Percentiles rank a stretch among this genome's conserved stretches.
Evolutionary conservation across 2,797 vertebrate genomes (phyloP).

Genomic region (Capromys pilorides): DNA sequence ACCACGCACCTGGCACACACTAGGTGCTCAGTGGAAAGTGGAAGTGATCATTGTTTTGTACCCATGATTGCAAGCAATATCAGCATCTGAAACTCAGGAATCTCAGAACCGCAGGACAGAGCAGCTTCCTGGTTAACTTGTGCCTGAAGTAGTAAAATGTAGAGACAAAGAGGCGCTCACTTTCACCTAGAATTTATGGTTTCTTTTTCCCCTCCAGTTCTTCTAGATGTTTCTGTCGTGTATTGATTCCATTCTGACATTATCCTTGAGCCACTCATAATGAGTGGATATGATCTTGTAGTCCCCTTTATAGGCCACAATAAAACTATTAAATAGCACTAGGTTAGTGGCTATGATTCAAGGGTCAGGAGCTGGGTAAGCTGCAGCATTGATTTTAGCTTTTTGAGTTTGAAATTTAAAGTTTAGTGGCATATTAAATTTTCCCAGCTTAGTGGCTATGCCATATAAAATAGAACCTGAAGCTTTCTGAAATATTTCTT

Average conservation of each 20-base stretch:
- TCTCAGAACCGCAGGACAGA: not conserved
- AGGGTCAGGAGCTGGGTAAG: not conserved
- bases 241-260: constrained; percentile 9
- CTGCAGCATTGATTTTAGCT: not conserved
- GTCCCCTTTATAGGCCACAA: not conserved
- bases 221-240: not conserved
- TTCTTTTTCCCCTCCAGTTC: constrained; percentile 43
- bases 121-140: not conserved
- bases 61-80: not conserved
- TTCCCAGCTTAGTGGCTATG: constrained; percentile 11
- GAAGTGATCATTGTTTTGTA: not conserved
- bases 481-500: constrained; percentile 28
- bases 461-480: not conserved
- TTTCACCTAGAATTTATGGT: not conserved
- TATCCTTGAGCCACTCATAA: constrained; percentile 30
- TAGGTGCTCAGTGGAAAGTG: not conserved
- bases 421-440: not conserved
- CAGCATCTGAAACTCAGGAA: not conserved
- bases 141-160: no score
- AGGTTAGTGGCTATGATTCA: not conserved
- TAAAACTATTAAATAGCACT: constrained; percentile 20
- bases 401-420: constrained; percentile 45
- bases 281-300: constrained; percentile 41
- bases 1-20: not conserved
- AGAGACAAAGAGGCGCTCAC: accelerated